These are phyloP conservation scores for Suricata suricatta DNA, from an alignment of 2,113 vertebrate species.

Conservation along the genomic window DNA sequence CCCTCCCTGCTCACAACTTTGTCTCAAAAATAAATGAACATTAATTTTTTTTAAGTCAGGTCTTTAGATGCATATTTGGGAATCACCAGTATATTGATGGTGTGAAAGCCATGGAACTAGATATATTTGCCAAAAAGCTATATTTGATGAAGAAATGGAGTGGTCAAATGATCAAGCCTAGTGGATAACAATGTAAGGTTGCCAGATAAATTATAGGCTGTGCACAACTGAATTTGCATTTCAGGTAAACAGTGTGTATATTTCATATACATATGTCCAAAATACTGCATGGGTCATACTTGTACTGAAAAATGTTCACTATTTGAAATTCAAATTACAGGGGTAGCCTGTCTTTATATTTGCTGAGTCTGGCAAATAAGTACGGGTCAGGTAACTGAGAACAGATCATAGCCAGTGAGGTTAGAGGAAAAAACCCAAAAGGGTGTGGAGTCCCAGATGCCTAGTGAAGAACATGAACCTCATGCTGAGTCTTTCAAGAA, in stretches of 20 bases:
- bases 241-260: background rate
- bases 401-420: background rate
- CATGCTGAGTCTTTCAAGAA: background rate
- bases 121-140: background rate
- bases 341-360: background rate
- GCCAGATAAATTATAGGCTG: background rate
- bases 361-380: background rate
- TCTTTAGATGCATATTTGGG: background rate
- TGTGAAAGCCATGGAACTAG: background rate
- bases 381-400: background rate
- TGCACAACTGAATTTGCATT: background rate
- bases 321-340: constrained; percentile 5
- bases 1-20: too few species aligned
- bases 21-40: too few species aligned
- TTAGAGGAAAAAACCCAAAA: background rate
- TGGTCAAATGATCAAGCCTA: background rate
- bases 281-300: background rate
- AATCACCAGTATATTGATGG: background rate
- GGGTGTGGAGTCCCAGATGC: background rate
- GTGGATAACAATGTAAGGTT: background rate
- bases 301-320: background rate
- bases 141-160: background rate
- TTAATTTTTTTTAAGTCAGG: background rate
- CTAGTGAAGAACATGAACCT: background rate
- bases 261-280: background rate